Evolutionary conservation across 2,888 invertebrate species (phyloP).

Genomic region (Nemapogon koenigi): DNA sequence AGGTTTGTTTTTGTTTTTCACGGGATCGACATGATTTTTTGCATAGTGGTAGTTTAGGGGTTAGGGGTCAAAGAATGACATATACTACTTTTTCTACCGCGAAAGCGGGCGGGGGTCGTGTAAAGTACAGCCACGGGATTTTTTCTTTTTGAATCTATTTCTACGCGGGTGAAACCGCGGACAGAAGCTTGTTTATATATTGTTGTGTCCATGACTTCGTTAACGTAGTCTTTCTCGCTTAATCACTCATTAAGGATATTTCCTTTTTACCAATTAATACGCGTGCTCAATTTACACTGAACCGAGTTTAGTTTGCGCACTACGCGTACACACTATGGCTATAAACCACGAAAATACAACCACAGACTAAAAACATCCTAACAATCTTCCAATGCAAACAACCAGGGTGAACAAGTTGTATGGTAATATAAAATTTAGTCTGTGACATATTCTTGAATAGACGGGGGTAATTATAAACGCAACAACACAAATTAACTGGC

Average conservation of each 20-base stretch:
- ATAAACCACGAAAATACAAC: neutral
- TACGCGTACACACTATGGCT: neutral
- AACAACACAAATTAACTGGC: neutral
- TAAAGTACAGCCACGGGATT: no score
- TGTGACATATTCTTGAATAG: constrained; percentile 1
- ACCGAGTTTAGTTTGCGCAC: constrained; percentile 28
- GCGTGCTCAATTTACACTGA: constrained; percentile 41
- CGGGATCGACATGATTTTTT: no score
- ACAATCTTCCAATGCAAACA: no score
- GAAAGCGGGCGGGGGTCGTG: no score
- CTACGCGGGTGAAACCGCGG: no score
- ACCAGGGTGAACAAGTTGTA: no score
- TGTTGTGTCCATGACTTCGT: constrained; percentile 5
- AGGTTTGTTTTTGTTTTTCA: no score
- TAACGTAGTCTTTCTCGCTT: constrained; percentile 20
- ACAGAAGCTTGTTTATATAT: no score
- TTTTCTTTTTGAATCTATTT: no score
- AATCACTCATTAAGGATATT: constrained; percentile 58
- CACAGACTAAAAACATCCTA: constrained; percentile 3
- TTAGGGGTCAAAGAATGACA: no score
- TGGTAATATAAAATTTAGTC: neutral
- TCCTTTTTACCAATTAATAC: constrained; percentile 54
- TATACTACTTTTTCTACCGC: no score
- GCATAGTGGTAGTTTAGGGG: no score
- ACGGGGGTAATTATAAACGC: neutral